Evolutionary conservation across 2,888 invertebrate genomes (phyloP), one percentile per base, ranked within the genome.

Genomic region (Tiphia femorata): DNA sequence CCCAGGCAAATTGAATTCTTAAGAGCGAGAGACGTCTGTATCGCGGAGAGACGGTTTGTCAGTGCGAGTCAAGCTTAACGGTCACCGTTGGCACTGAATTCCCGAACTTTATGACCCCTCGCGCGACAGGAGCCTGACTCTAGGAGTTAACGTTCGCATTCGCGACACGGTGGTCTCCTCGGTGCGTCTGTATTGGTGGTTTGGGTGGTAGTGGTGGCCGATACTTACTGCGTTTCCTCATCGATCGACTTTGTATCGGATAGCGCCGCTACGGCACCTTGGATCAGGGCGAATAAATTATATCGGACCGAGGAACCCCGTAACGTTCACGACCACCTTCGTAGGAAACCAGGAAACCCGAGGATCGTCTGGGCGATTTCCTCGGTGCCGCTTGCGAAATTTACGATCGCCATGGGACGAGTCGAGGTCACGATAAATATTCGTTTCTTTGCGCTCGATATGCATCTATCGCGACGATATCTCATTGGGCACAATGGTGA

Each of bases 101-200:
- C 54, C 16, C 37, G 35, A 50, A 52, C 54, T 60, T 59, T 59
- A 60, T 57, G 57, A 54, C 43, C 42, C 20, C 42, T 56, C 42
- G 27, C 25, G 37, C 47, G 47, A 55, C 30, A 55, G 19, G 38
- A 38, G n/a, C n/a, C n/a, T n/a, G 38, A 17, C 43, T 41, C 47
- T 38, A 55, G 47, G 47, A 52, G 56, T 49, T 55, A 48, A 47
- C 54, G 41, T 62, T 57, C 58, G 33, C 43, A 17, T 42, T n/a
- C n/a, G n/a, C 52, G 14, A 43, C 51, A 40, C 29, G 64, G 64
- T 65, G 59, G 57, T 67, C 63, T 57, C 51, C 42, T 30, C 33
- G 38, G 50, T 50, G 16, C 1, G 16, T 37, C 19, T 40, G 20
- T 8, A 0, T 30, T 33, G 6, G 7, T 33, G 2, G 12, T 2